Evolutionary conservation across 1,140 invertebrate species (phyloP).

Genomic region (Drosophila pachea): DNA sequence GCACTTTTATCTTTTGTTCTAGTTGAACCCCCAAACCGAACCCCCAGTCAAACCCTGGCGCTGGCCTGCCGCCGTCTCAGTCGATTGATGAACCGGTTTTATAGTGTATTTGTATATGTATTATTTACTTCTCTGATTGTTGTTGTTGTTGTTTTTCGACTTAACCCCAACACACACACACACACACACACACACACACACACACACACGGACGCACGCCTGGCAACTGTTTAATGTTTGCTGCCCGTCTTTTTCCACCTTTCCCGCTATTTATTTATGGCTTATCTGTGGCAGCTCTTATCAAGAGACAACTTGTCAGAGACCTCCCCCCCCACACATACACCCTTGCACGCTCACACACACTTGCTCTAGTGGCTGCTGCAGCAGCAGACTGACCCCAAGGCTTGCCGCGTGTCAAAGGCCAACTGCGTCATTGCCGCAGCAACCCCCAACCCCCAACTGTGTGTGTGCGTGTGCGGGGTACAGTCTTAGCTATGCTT

Average conservation of each 20-base stretch:
- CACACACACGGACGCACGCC: neutral
- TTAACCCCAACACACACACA: neutral
- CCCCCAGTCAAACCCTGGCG: neutral
- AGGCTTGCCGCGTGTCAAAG: slow-evolving; percentile 26
- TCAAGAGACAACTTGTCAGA: slow-evolving; percentile 49
- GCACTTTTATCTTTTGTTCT: slow-evolving; percentile 56
- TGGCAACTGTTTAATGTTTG: slow-evolving; percentile 38
- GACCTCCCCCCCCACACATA: slow-evolving; percentile 12
- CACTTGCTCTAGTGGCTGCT: neutral
- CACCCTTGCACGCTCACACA: neutral
- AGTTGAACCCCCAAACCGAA: slow-evolving; percentile 6
- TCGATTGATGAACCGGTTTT: slow-evolving; percentile 51
- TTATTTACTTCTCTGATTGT: neutral
- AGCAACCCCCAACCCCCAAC: slow-evolving; percentile 2
- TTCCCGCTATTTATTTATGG: slow-evolving; percentile 56
- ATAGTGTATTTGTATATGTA: neutral
- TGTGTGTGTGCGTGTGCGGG: too few relatives aligned
- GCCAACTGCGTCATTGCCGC: slow-evolving; percentile 35
- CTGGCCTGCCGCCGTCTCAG: slow-evolving; percentile 5
- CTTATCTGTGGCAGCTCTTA: slow-evolving; percentile 65
- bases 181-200: neutral
- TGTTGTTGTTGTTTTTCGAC: slow-evolving; percentile 5
- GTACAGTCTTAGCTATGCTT: neutral
- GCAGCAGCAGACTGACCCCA: slow-evolving; percentile 1
- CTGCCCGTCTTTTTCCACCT: neutral